phyloP scores from a whole-genome alignment of 2,888 invertebrate genomes.

The Drosophila subsilvestris region DNA sequence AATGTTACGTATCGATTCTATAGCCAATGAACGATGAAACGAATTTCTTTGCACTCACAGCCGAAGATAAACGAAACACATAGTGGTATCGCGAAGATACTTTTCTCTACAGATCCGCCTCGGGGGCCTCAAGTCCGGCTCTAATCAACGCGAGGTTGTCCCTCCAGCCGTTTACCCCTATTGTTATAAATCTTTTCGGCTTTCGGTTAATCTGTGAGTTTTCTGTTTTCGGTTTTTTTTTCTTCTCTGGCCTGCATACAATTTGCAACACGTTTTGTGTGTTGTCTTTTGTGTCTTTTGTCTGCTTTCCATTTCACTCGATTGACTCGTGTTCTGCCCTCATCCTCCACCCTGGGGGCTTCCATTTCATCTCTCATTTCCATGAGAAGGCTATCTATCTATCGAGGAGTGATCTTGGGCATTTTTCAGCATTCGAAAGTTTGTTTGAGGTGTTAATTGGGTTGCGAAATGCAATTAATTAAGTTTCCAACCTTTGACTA shows the following conservation, averaged over 20 bases:
- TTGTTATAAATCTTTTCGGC: constrained; percentile 56
- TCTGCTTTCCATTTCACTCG: constrained; percentile 69
- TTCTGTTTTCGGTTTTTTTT: not conserved
- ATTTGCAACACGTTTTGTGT: constrained; percentile 70
- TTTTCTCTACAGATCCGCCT: constrained; percentile 20
- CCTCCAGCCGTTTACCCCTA: constrained; percentile 20
- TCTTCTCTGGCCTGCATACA: constrained; percentile 45
- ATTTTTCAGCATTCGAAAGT: constrained; percentile 36
- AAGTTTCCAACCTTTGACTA: constrained; percentile 1
- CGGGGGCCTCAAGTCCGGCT: constrained; percentile 33
- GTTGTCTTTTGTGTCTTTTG: constrained; percentile 34
- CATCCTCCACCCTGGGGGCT: constrained; percentile 18
- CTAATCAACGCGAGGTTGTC: constrained; percentile 42
- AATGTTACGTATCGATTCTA: constrained; percentile 6
- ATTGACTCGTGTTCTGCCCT: constrained; percentile 33
- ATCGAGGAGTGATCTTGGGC: constrained; percentile 14
- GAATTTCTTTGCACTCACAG: constrained; percentile 15
- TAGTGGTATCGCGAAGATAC: constrained; percentile 35
- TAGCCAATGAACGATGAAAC: constrained; percentile 21
- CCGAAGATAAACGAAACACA: constrained; percentile 14
- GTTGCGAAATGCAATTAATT: constrained; percentile 31
- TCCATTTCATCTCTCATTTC: constrained; percentile 32
- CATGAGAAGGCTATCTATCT: constrained; percentile 34
- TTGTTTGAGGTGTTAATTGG: constrained; percentile 34
- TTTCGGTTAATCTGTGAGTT: constrained; percentile 36